Percentiles rank a stretch among this genome's conserved stretches.
phyloP scores from a whole-genome alignment of 2,888 invertebrate genomes.

The Ichneumoninae sp. region DNA sequence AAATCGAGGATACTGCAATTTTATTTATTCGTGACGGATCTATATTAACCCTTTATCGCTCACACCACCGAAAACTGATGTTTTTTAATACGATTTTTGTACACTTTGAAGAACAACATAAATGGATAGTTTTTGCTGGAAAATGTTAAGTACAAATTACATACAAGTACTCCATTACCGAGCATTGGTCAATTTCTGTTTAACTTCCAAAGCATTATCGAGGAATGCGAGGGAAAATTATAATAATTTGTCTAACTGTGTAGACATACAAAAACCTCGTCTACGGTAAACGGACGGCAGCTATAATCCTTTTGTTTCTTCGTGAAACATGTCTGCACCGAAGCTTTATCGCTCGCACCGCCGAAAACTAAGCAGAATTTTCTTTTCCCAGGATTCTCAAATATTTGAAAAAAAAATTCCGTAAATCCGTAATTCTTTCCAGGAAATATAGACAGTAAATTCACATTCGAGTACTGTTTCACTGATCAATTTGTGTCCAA shows the following conservation, averaged over 20 bases:
- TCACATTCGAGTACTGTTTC: neutral
- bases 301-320: neutral
- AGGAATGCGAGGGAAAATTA: constrained; percentile 10
- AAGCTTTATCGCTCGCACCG: neutral
- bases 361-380: neutral
- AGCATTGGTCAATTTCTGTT: neutral
- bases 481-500: neutral
- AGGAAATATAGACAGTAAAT: neutral
- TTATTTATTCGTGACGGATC: no score
- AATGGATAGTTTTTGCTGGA: neutral
- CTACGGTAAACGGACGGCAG: neutral
- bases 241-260: constrained; percentile 4
- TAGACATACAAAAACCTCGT: neutral
- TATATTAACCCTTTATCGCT: no score
- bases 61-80: no score
- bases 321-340: neutral
- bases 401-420: neutral
- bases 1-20: neutral
- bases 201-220: neutral
- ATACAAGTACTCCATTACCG: neutral
- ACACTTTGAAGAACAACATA: neutral
- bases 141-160: neutral
- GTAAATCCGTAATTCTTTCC: neutral
- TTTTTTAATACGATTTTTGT: neutral
- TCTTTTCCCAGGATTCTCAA: neutral